Conservation (phyloP, 2,113 vertebrate species). For the Myotis davidii region DNA sequence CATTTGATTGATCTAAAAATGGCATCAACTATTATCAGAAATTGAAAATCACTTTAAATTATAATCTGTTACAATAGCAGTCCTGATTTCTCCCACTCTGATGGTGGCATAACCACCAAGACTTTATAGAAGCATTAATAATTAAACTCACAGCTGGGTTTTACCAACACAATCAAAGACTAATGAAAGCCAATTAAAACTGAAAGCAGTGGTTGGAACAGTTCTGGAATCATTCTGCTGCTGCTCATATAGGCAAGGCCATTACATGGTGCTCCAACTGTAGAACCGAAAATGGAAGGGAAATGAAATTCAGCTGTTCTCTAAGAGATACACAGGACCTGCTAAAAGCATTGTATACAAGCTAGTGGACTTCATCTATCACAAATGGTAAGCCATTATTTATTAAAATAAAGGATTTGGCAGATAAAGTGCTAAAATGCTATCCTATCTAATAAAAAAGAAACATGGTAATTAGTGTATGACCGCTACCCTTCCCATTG, state of each 20-base stretch:
- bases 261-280: slow-evolving; percentile 51
- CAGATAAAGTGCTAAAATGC: slow-evolving; percentile 57
- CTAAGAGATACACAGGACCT: slow-evolving; percentile 4
- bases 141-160: slow-evolving; percentile 70
- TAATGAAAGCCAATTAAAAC: slow-evolving; percentile 61
- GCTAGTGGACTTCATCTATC: neutral
- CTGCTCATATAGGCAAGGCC: slow-evolving; percentile 15
- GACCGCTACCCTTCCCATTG: too few relatives aligned
- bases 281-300: slow-evolving; percentile 58
- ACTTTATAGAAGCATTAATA: slow-evolving; percentile 55
- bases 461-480: too few relatives aligned
- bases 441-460: too few relatives aligned
- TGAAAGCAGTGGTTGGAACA: slow-evolving; percentile 47
- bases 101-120: slow-evolving; percentile 34
- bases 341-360: slow-evolving; percentile 37
- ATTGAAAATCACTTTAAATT: slow-evolving; percentile 54
- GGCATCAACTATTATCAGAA: neutral
- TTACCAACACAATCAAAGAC: slow-evolving; percentile 69
- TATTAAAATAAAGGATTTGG: slow-evolving; percentile 68
- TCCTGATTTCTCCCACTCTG: slow-evolving; percentile 17
- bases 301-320: slow-evolving; percentile 63
- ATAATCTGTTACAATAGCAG: slow-evolving; percentile 30
- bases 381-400: slow-evolving; percentile 50
- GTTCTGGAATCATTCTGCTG: slow-evolving; percentile 46
- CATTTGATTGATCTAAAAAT: slow-evolving; percentile 38